Evolutionary conservation across 1,140 invertebrate species (phyloP).

Genomic region (Psilanteris sp.): DNA sequence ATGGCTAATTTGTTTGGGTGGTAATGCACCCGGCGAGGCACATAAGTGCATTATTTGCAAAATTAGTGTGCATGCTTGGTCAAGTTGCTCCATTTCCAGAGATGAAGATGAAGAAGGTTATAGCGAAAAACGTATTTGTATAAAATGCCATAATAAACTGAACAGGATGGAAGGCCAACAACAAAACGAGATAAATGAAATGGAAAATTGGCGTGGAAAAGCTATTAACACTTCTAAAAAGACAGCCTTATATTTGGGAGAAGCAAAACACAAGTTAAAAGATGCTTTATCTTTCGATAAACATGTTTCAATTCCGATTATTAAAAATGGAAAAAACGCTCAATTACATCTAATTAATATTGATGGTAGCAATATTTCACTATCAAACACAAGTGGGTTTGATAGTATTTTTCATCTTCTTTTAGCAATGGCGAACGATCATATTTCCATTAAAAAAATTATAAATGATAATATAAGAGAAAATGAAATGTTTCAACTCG

Average conservation of each 20-base stretch:
- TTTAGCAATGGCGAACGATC: not conserved
- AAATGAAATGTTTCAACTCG: not conserved
- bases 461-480: not conserved
- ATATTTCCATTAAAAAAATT: not conserved
- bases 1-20: too few species aligned
- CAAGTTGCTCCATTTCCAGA: too few species aligned
- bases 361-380: not conserved
- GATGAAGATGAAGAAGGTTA: too few species aligned
- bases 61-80: too few species aligned
- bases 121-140: too few species aligned
- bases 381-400: not conserved
- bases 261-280: not conserved
- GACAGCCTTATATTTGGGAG: conserved; percentile 1
- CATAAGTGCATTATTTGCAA: too few species aligned
- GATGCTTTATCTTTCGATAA: not conserved
- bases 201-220: not conserved
- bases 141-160: not conserved
- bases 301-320: not conserved
- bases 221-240: not conserved
- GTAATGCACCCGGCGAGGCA: too few species aligned
- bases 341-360: not conserved
- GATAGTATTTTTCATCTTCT: not conserved
- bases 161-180: too few species aligned
- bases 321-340: not conserved
- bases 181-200: not conserved